Evolutionary conservation across 2,113 vertebrate species (phyloP), one percentile per base, ranked within the genome.

Genomic region (Laterallus jamaicensis): DNA sequence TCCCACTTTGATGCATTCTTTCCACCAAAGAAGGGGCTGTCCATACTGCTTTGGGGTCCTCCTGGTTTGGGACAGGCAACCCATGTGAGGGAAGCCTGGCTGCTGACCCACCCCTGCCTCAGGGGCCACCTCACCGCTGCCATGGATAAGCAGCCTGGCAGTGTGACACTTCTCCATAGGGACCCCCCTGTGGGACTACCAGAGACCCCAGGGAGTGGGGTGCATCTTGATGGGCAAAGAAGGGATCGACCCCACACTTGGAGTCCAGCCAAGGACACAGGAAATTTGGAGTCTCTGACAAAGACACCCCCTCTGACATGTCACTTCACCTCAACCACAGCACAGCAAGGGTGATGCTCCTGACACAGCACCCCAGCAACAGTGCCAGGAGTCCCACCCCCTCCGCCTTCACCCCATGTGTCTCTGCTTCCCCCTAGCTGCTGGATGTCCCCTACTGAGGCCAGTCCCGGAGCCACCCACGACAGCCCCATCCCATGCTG

Each of bases 221-320:
- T 68, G 19, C 31, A n/a, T 49, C 47, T 18, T 9, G 1, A 35
- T 25, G 50, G 40, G 28, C 58, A 63, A 50, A 56, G 40, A 49
- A 3, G 5, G 55, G 35, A 9, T 42, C 47, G 16, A 5, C 7
- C 39, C 37, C 2, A 0, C 12, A 14, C 10, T n/a, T 2, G 1
- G 14, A 10, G n/a, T 42, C 29, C 44, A 56, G 47, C 32, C 0
- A 5, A 32, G 17, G 35, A 54, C 9, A 7, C 0, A 11, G 14
- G 16, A 47, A 11, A 9, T 50, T 35, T n/a, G 39, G 15, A 15
- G 32, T 54, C 47, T 80, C 44, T 1, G 2, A 68, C 67, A 69
- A 35, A 42, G 35, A 5, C 40, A 54, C 8, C 3, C 16, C 22
- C 13, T 29, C 37, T 25, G 54, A 8, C 50, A 25, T 2, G 3